Evolutionary conservation across 1,140 invertebrate species (phyloP), one percentile per base, ranked within the genome.

Genomic region (Leptopilina clavipes): DNA sequence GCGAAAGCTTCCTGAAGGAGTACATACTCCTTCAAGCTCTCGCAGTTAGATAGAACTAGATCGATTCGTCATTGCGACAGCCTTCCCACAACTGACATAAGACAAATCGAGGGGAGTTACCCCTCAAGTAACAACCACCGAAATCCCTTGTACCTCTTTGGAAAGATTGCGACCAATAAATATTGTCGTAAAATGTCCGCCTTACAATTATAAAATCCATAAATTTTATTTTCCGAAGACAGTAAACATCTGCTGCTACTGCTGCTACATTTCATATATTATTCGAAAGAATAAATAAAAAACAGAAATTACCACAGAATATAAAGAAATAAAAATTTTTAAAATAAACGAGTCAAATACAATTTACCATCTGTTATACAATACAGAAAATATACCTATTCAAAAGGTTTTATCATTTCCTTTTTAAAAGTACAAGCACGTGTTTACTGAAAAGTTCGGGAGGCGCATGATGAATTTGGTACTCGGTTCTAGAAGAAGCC

Each of bases 51-150:
- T 83, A 83, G 74, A 81, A 84, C 76, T 80, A 75, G 78, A 52
- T 76, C 83, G 81, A 85, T 85, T 82, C 82, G 80, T 84, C 83
- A 84, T 84, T 83, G 83, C 84, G 80, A 83, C 84, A 84, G 81
- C 80, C 71, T 78, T 82, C 77, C 76, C 76, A 74, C 82, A 77
- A 81, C 78, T 65, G 75, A 48, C 74, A 73, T 74, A 70, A 77
- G 76, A 84, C 80, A 82, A 85, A 85, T 84, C 81, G 80, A 75
- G 56, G 48, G 40, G 76, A 71, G 56, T 31, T 56, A 77, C 45
- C 65, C 19, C 37, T 44, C 40, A n/a, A n/a, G 8, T 11, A 59
- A 6, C 48, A 11, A 17, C 48, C 19, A 65, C 19, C 19, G 17
- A 22, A 17, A 18, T 65, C 73, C 25, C 73, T 12, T 56, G 18